Base-by-base conservation (phyloP, 2,113 vertebrate species). In the Montifringilla adamsi region DNA sequence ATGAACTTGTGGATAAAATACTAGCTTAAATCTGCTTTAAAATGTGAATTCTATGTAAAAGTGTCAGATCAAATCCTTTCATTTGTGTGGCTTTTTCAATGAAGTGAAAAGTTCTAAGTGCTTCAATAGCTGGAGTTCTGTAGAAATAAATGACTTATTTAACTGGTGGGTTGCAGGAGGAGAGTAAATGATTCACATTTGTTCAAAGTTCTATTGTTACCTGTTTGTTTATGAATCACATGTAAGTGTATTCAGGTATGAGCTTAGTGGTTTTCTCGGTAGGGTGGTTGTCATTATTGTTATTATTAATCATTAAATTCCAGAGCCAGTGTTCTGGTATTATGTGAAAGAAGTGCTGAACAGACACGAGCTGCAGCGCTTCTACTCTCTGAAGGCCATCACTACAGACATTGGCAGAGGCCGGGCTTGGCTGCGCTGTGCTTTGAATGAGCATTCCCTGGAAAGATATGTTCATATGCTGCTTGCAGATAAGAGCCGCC, bases 261-360 rank as follows among this genome's bases (percentile, higher is more conserved):
- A 84, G 6, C 23, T n/a, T 43, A 39, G 23, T 5, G 4, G 30
- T 83, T 16, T 75, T 53, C 74, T 67, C 22, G 15, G 13, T 39
- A 35, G 2, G 1, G 31, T 28, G 16, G 24, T 35, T 55, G 39
- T 30, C 11, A 9, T 30, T 12, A 9, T 16, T 11, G 1, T 24
- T 15, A 4, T 27, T 44, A 10, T 27, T 6, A 11, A 28, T 30
- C 4, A 28, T 11, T 41, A 11, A 23, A n/a, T 75, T 89, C 6
- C 97, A 99, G 99, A 99, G 93, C 97, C 99, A 14, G 99, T 98
- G 23, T 99, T 99, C 97, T 99, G 99, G 99, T 98, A 98, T 87
- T 99, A 99, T 1, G 99, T 99, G 97, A 99, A 99, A 91, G 99
- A 99, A 87, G 98, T 99, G 60, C 98, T 99, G 90, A 99, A 98